A percentile compares a stretch with the other conserved stretches of the same genome.
These are phyloP conservation scores for Ceratitis capitata DNA, from an alignment of 1,140 invertebrate genomes.

Conservation along the genomic window DNA sequence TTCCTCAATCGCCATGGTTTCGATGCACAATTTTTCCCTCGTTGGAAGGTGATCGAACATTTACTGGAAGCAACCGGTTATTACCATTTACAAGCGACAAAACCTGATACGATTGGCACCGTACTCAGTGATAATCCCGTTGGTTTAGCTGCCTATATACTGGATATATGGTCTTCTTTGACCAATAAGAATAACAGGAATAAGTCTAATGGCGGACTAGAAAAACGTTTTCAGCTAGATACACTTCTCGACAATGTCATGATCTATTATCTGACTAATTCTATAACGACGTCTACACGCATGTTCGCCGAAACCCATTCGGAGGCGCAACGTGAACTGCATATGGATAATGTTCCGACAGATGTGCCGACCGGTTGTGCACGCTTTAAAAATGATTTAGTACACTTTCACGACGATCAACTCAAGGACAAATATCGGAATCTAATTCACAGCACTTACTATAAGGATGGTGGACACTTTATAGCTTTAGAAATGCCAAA, in stretches of 20 bases:
- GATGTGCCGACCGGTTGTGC: constrained; percentile 75
- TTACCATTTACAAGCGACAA: constrained; percentile 85
- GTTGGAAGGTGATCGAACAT: constrained; percentile 66
- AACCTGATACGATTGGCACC: constrained; percentile 86
- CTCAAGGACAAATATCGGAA: constrained; percentile 72
- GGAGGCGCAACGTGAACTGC: constrained; percentile 58
- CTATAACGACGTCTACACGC: constrained; percentile 79
- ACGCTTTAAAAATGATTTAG: constrained; percentile 73
- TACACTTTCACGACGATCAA: constrained; percentile 69
- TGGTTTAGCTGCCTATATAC: constrained; percentile 82
- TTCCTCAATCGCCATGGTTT: constrained; percentile 70
- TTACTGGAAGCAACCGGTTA: constrained; percentile 82
- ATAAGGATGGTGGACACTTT: constrained; percentile 83
- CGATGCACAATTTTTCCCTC: constrained; percentile 72
- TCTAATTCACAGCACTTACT: constrained; percentile 72
- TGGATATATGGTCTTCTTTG: constrained; percentile 87
- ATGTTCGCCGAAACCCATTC: constrained; percentile 77
- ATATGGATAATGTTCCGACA: constrained; percentile 71
- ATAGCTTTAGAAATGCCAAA: constrained; percentile 82
- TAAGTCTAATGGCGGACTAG: constrained; percentile 77
- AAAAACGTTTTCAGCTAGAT: constrained; percentile 71
- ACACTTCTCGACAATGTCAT: constrained; percentile 89
- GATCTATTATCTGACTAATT: constrained; percentile 85
- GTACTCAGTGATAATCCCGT: constrained; percentile 75
- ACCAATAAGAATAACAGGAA: constrained; percentile 72